Base-by-base conservation (phyloP, 2,888 invertebrate genomes). In the Acleris literana region DNA sequence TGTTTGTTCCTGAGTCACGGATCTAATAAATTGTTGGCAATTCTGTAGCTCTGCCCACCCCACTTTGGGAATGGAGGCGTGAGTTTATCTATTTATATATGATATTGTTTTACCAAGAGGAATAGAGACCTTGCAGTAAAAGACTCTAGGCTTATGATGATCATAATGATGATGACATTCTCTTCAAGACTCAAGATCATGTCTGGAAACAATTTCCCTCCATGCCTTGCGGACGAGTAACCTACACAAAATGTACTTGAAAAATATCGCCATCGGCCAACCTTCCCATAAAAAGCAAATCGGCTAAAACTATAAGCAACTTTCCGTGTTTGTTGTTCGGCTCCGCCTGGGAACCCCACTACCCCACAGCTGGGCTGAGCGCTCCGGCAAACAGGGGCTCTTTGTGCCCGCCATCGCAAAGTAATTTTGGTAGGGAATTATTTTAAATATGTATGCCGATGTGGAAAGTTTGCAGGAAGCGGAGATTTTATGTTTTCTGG, bases 271-370 rank as follows among this genome's bases (percentile, higher is more conserved):
- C 22, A 25, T 33, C 53, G 33, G 39, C 17, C 20, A 43, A 43
- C 29, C 9, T 9, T 3, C 3, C 17, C 55, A 55, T 55, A 56
- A 59, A 59, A 59, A 44, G 51, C 62, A 67, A 70, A 70, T 68
- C 64, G 52, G 25, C 62, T 70, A 64, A 68, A 68, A 67, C 67
- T 67, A 67, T 64, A 69, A 69, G 67, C 69, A 69, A 62, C 49
- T 48, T 57, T 39, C 44, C 44, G 25, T 69, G 69, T 69, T 69
- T 69, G 62, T 39, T 62, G 67, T 55, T 63, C 63, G 52, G 65
- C 61, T 54, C 39, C 7, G 17, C 46, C 56, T 65, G 68, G 43
- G 68, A 61, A 63, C 57, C 66, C 25, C 57, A 58, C 65, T 64
- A 66, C 60, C 66, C 25, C 57, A 58, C 65, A 59, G 53, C 68